Evolutionary conservation across 2,113 vertebrate species (phyloP).

Genomic region (Platysternon megacephalum): DNA sequence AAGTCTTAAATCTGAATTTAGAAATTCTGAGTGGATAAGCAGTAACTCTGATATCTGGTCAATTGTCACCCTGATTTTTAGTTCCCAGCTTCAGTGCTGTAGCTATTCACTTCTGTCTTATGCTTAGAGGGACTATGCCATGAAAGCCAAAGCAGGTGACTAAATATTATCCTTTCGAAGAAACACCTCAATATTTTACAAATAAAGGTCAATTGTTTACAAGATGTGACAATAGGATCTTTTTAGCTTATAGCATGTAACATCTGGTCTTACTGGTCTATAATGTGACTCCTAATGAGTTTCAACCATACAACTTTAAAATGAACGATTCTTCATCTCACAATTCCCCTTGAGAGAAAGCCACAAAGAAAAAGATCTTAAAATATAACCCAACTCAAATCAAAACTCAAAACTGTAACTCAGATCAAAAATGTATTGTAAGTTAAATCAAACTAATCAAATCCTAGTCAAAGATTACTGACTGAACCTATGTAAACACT

Average conservation of each 20-base stretch:
- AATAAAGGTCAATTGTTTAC: background rate
- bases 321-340: background rate
- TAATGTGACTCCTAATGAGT: background rate
- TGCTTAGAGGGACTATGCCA: background rate
- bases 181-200: background rate
- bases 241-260: background rate
- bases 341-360: background rate
- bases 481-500: rapidly evolving
- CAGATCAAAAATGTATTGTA: background rate
- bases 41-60: background rate
- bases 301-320: background rate
- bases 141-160: background rate
- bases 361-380: background rate
- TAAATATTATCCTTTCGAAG: background rate
- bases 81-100: background rate
- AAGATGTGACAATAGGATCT: background rate
- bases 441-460: background rate
- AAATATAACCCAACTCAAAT: background rate
- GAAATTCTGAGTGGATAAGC: background rate
- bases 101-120: background rate
- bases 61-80: background rate
- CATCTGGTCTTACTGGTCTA: background rate
- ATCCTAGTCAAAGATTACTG: background rate
- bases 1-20: background rate
- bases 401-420: background rate